phyloP scores from a whole-genome alignment of 1,140 invertebrate species.

The Apis florea region DNA sequence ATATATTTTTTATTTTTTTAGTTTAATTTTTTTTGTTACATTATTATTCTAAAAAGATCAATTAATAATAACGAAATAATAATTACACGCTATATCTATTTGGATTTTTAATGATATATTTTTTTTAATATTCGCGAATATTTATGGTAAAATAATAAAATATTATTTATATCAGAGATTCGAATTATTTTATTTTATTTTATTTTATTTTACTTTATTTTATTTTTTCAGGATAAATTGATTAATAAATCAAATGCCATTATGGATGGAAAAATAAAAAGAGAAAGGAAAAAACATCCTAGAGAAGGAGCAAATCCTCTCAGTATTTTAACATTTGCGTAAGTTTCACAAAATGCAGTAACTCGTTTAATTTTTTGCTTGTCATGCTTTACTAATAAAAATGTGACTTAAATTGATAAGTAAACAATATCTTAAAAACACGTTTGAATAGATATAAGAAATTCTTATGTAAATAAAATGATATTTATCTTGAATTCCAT shows the following conservation, averaged over 20 bases:
- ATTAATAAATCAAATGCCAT: slow-evolving; percentile 1
- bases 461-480: neutral
- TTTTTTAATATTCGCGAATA: neutral
- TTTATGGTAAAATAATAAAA: neutral
- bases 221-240: slow-evolving; percentile 22
- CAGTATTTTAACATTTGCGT: slow-evolving; percentile 82
- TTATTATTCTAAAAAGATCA: neutral
- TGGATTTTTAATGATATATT: neutral
- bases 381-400: slow-evolving; percentile 6
- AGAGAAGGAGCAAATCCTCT: slow-evolving; percentile 81
- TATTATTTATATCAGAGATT: too few relatives aligned
- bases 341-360: slow-evolving; percentile 65
- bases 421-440: neutral
- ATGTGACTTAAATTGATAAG: slow-evolving; percentile 10
- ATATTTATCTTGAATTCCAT: slow-evolving; percentile 18
- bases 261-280: slow-evolving; percentile 79
- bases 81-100: neutral
- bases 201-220: neutral
- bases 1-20: neutral
- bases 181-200: neutral
- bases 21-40: neutral
- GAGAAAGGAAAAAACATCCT: slow-evolving; percentile 80
- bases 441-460: slow-evolving; percentile 3
- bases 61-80: neutral
- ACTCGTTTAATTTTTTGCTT: neutral